Base-by-base conservation (phyloP, 2,888 invertebrate species). In the Sclerodermus sp. region DNA sequence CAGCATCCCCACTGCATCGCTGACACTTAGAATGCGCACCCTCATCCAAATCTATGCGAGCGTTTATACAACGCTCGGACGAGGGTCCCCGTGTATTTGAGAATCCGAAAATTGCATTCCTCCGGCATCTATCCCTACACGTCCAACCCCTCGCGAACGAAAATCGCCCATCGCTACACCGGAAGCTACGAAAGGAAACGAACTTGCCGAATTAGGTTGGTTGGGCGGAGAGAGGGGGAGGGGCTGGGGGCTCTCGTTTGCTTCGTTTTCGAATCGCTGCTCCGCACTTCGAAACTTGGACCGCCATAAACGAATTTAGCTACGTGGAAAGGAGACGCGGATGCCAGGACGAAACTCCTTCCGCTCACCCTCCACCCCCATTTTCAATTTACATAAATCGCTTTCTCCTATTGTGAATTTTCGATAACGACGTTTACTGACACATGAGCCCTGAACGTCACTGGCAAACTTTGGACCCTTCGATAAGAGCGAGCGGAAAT, bases 41-140 rank as follows among this genome's bases (percentile, higher is more conserved):
- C 68, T 70, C 68, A 70, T 68, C 66, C 65, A 63, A 72, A 72
- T 72, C 72, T 71, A 73, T 68, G 67, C 65, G 62, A 55, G 53
- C 60, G 58, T 62, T 67, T 64, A 62, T 60, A 44, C 40, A 31
- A 55, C 15, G 41, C 4, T 39, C 15, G 53, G 38, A 46, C n/a
- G 34, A 37, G 36, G 14, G 44, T 39, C 63, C 57, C 45, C 57
- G n/a, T 44, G 53, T 58, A 55, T 62, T 68, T 51, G 64, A 66
- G 72, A 71, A 73, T 74, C 63, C 61, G 69, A 70, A 72, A 73
- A 74, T 74, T 73, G 70, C 72, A 74, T 74, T 73, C 74, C 69
- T 60, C 46, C 34, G 23, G 3, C 8, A 23, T 23, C 23, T 23
- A 23, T 23, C 3, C 8, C 3, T 8, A 23, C 8, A 8, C 23